Base-by-base conservation (phyloP, 2,113 vertebrate genomes). In the Epinephelus lanceolatus region DNA sequence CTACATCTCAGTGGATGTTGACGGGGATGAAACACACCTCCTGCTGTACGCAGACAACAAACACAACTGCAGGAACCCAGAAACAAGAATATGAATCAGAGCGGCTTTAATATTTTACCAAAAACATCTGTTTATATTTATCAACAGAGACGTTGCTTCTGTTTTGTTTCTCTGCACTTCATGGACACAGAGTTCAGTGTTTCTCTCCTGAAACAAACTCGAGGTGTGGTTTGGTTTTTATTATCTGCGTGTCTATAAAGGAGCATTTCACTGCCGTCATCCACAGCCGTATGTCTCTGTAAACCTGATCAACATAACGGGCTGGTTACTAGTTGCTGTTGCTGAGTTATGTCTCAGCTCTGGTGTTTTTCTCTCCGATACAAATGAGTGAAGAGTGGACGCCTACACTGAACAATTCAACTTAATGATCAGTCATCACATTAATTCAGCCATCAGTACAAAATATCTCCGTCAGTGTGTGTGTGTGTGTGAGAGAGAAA, bases 391-490 rank as follows among this genome's bases (percentile, higher is more conserved):
- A 69, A 21, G 53, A 25, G 45, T 27, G 19, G 15, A 67, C 45
- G 23, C 45, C 65, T 23, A 56, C 52, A 14, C 68, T 71, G 6
- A 33, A 37, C 2, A 7, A 55, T 71, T 51, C 14, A 15, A 17
- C 8, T 56, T 8, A 40, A 42, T 56, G 69, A 71, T 71, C 67
- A 51, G 18, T 33, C 69, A n/a, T 56, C 33, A 71, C 68, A 23
- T 71, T 71, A 56, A 71, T 40, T 55, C 33, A 71, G 21, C 51
- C 52, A 71, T 19, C 68, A 70, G 30, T 51, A 37, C 12, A n/a
- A 1, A 53, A 8, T 19, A 33, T 10, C 37, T 14, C 30, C n/a
- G 12, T 71, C 33, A 23, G 51, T 56, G 30, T 37, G 52, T 30
- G 30, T 30, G 51, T 56, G 12, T 56, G 52, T 40, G 51, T 56